Evolutionary conservation across 2,797 vertebrate genomes (phyloP), one percentile per base, ranked within the genome.

Genomic region (Dicrostonyx torquatus): DNA sequence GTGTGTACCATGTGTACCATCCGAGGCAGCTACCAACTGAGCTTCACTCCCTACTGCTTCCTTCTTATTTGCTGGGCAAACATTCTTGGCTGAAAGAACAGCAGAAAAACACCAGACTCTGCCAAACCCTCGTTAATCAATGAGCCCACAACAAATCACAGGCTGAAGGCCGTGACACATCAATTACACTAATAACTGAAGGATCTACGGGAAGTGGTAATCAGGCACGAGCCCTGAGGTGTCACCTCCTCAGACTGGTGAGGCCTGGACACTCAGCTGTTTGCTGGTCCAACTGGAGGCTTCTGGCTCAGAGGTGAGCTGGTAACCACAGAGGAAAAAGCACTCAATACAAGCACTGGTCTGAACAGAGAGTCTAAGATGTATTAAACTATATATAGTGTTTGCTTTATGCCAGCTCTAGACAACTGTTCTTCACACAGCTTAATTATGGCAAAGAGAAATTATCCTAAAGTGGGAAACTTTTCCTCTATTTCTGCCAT

Each of bases 151-250:
- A 96, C 93, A 97, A 97, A 96, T 97, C 97, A 97, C 55, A 50
- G 80, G 37, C 87, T 68, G 93, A 88, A 77, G 83, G n/a, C 70
- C 11, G 15, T 95, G 96, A 95, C 97, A 97, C 95, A 92, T 96
- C 96, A 95, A 97, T 97, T 97, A 97, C 91, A 91, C 95, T 97
- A 96, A 94, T 78, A 94, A 84, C 95, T n/a, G 75, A 93, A 48
- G 94, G 31, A 60, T 91, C 93, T 96, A 92, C 37, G 37, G 97
- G 95, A 97, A 97, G n/a, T 90, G 91, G 93, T 89, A 90, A 93
- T 95, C 87, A 88, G 83, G 86, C 18, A 0, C 58, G 45, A 40
- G 78, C 87, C 37, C 90, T 73, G 15, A 14, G 2, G 83, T 66
- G 75, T 87, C 88, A 55, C 79, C 72, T 77, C 83, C 70, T 85